Evolutionary conservation across 2,888 invertebrate genomes (phyloP), one percentile per base, ranked within the genome.

Genomic region (Ischnura elegans): DNA sequence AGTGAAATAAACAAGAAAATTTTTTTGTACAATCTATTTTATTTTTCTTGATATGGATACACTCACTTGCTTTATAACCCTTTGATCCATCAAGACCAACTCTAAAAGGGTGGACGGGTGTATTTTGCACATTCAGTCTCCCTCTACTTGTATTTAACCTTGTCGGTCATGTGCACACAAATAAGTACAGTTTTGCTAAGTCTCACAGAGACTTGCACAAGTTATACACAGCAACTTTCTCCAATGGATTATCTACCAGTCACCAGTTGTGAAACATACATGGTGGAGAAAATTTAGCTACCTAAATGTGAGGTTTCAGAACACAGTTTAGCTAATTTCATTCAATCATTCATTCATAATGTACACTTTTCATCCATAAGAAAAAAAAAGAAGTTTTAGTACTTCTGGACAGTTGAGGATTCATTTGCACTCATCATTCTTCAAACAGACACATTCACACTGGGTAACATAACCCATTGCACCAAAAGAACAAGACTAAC

Each of bases 101-200:
- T 36, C 90, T 90, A 90, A 21, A n/a, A 66, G 90, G 90, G 90
- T 90, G 90, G 90, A 90, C 90, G 90, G 90, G 90, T 90, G 90
- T 90, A 90, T 90, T 90, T 66, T 43, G 90, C 90, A 90, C 90
- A 90, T 90, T 90, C 61, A 90, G 90, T 90, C 90, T 90, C 90
- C 66, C 61, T 43, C 61, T 90, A 90, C 55, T 43, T 90, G n/a
- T n/a, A n/a, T n/a, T 36, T 42, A 90, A 47, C 55, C 43, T 61
- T 43, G 61, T 90, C 43, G 90, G 90, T 66, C 90, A 61, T 90
- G 90, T 61, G 61, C 61, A 90, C 90, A 90, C 61, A n/a, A 66
- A 90, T 61, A 61, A 61, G 61, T 61, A 90, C 61, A 87, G 51
- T 66, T 61, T 25, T 61, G 43, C 55, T 61, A 25, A 90, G 90